These are phyloP conservation scores for Drosophila buzzatii DNA, from an alignment of 2,888 invertebrate species.

Conservation along the genomic window DNA sequence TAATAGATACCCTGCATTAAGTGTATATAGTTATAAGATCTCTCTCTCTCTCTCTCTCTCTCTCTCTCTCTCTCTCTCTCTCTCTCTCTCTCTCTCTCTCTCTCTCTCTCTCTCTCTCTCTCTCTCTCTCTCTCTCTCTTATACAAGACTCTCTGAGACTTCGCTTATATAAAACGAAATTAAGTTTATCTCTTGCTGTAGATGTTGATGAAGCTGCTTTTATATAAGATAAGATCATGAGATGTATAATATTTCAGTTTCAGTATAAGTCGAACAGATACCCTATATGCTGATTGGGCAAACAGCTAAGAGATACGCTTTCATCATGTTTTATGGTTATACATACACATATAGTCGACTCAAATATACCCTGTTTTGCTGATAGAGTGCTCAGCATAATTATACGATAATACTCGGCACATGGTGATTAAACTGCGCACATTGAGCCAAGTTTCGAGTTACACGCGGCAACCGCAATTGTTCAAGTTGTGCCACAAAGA, in stretches of 20 bases:
- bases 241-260: not conserved
- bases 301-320: not conserved
- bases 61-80: too few relatives aligned
- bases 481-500: conserved; percentile 46
- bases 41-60: too few relatives aligned
- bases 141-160: not conserved
- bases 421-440: conserved; percentile 40
- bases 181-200: not conserved
- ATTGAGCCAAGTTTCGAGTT: conserved; percentile 65
- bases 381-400: conserved; percentile 1
- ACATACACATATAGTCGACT: not conserved
- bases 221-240: not conserved
- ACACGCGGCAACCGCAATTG: conserved; percentile 30
- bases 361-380: not conserved
- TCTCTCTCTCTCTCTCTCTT: too few relatives aligned
- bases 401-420: conserved; percentile 6
- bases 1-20: too few relatives aligned
- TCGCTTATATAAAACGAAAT: not conserved
- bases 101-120: too few relatives aligned
- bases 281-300: conserved; percentile 1
- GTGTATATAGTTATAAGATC: too few relatives aligned
- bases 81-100: too few relatives aligned
- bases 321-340: not conserved
- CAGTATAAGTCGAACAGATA: conserved; percentile 42
- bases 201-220: not conserved